Conservation (phyloP, 2,888 invertebrate species). For the Acleris literana region DNA sequence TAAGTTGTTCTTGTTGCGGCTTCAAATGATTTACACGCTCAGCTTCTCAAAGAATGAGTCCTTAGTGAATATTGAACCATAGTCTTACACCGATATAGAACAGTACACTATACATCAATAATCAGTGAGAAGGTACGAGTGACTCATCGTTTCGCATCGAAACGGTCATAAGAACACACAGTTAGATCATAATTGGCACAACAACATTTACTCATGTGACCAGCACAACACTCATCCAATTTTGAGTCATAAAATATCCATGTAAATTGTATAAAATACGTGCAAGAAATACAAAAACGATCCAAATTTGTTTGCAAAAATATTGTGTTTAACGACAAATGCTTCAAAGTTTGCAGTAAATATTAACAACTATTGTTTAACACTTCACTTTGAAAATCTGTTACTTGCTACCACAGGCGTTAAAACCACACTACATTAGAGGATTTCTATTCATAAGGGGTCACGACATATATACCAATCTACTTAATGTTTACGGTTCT, state of each 20-base stretch:
- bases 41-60: constrained; percentile 32
- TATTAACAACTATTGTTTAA: no score
- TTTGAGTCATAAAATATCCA: constrained; percentile 50
- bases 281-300: constrained; percentile 36
- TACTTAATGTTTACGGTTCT: constrained; percentile 29
- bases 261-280: constrained; percentile 35
- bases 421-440: constrained; percentile 4
- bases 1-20: not conserved
- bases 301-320: constrained; percentile 34
- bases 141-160: constrained; percentile 31
- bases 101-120: constrained; percentile 34
- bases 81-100: constrained; percentile 29
- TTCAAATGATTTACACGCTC: constrained; percentile 2
- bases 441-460: constrained; percentile 8
- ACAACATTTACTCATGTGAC: constrained; percentile 54
- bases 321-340: constrained; percentile 23
- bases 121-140: constrained; percentile 36
- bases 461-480: constrained; percentile 12
- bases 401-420: not conserved
- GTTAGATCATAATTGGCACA: constrained; percentile 58
- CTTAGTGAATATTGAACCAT: constrained; percentile 31
- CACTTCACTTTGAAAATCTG: constrained; percentile 10
- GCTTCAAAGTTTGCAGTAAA: constrained; percentile 9
- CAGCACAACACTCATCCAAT: constrained; percentile 55
- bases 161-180: constrained; percentile 38